Conservation (phyloP, 2,113 vertebrate genomes). For the Turnix velox region DNA sequence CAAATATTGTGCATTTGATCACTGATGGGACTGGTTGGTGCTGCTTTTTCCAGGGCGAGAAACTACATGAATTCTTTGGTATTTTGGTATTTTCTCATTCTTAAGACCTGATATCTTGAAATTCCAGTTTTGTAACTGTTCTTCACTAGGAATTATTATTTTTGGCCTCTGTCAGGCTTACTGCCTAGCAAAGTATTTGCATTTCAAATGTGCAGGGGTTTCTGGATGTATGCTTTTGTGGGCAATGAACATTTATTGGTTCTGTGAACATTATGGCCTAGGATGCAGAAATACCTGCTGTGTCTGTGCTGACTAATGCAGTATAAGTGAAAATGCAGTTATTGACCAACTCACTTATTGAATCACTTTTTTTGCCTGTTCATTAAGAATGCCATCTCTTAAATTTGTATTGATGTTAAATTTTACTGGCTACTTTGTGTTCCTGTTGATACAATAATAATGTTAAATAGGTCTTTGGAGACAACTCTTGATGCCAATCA, state of each 20-base stretch:
- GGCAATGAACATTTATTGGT: neutral
- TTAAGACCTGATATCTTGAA: neutral
- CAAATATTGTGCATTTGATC: neutral
- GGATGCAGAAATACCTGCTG: neutral
- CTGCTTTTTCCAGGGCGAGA: neutral
- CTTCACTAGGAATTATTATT: neutral
- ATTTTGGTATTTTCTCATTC: neutral
- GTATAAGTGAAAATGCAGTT: neutral
- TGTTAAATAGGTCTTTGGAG: neutral
- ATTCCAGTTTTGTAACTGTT: neutral
- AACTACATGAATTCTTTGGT: neutral
- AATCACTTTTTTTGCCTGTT: neutral
- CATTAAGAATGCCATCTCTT: neutral
- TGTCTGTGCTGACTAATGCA: neutral
- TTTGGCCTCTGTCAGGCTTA: neutral
- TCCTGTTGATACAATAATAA: neutral
- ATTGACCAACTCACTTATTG: fast-evolving
- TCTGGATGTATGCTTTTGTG: neutral
- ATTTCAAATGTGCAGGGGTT: neutral
- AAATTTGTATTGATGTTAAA: neutral
- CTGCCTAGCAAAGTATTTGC: neutral
- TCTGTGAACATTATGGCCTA: neutral
- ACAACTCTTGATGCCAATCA: neutral
- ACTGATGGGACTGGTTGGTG: neutral
- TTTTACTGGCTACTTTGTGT: neutral